A percentile compares a stretch with the other conserved stretches of the same genome.
These are phyloP conservation scores for Pachyramphus minor DNA, from an alignment of 2,113 vertebrate genomes.

Conservation along the genomic window DNA sequence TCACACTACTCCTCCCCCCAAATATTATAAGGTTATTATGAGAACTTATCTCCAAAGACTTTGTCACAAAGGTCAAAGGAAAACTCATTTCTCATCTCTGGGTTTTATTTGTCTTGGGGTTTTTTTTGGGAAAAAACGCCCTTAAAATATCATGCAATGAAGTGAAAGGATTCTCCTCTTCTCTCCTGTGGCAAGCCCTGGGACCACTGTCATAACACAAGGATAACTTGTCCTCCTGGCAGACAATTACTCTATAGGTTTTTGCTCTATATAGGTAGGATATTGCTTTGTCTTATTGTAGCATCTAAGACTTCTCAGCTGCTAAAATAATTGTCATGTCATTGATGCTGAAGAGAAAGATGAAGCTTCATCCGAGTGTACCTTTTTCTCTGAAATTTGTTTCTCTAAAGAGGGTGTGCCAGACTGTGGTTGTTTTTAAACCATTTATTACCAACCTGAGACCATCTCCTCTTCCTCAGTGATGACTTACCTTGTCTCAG, in stretches of 20 bases:
- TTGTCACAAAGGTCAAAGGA: background rate
- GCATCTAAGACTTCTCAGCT: background rate
- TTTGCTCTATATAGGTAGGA: background rate
- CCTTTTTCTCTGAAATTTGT: background rate
- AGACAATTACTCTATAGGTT: background rate
- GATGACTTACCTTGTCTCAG: background rate
- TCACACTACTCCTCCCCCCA: rapidly evolving
- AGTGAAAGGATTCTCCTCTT: background rate
- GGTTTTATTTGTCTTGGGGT: background rate
- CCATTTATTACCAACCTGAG: background rate
- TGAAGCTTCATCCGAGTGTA: background rate
- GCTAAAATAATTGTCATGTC: background rate
- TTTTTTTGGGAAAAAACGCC: background rate
- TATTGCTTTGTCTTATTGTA: background rate
- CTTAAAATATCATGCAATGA: background rate
- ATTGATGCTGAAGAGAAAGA: background rate
- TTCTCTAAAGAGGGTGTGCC: background rate
- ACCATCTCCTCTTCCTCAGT: background rate
- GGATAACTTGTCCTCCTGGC: background rate
- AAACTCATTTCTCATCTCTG: background rate
- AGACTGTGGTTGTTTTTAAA: background rate
- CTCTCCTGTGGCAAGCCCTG: background rate
- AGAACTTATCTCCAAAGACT: background rate
- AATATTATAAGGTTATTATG: background rate
- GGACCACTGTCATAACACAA: background rate